A percentile compares a stretch with the other conserved stretches of the same genome.
Conservation (phyloP, 2,113 vertebrate genomes). For the Rousettus leschenaultii region DNA sequence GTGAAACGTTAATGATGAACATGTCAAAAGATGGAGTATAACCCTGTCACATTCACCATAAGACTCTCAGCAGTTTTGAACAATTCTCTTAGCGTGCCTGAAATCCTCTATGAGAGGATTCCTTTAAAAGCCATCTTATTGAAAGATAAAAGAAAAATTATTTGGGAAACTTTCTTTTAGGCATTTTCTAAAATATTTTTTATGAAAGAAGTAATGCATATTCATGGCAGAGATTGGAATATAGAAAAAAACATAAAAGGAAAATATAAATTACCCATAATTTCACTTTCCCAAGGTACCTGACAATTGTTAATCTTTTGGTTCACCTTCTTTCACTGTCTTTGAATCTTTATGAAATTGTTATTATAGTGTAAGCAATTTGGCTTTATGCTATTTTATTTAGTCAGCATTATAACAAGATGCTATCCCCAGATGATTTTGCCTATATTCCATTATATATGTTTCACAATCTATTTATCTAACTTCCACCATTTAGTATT, state of each 20-base stretch:
- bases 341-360: conserved; percentile 22
- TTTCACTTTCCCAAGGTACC: neutral
- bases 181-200: conserved; percentile 46
- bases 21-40: conserved; percentile 72
- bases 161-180: conserved; percentile 57
- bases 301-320: neutral
- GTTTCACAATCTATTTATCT: neutral
- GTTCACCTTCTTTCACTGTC: neutral
- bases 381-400: neutral
- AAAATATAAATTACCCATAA: neutral
- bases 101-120: conserved; percentile 59
- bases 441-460: neutral
- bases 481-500: neutral
- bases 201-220: conserved; percentile 34
- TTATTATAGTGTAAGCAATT: neutral
- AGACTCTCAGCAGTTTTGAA: conserved; percentile 61
- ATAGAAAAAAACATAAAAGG: neutral
- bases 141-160: conserved; percentile 58
- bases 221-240: conserved; percentile 32
- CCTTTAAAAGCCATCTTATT: conserved; percentile 40
- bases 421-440: neutral
- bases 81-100: conserved; percentile 59
- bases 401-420: neutral
- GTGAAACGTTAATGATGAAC: conserved; percentile 75
- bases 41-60: conserved; percentile 68